phyloP scores from a whole-genome alignment of 2,888 invertebrate species.

The Lepas anatifera region DNA sequence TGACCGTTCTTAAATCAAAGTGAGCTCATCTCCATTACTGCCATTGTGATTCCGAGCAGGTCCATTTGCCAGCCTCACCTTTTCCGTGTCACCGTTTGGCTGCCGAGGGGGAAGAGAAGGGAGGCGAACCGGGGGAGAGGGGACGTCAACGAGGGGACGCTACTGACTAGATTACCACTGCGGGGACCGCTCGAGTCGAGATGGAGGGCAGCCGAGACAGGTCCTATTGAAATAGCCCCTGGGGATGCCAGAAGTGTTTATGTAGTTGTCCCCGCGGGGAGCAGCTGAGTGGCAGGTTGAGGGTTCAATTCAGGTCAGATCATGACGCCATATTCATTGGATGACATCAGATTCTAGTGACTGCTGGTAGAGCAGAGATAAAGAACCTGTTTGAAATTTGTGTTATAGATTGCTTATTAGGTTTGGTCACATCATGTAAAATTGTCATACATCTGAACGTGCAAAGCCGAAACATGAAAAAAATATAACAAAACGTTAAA shows the following conservation, averaged over 20 bases:
- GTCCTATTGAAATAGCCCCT: not conserved
- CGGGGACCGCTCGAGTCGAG: not conserved
- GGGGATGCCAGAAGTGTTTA: not conserved
- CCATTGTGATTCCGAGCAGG: not conserved
- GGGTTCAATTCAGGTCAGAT: no score
- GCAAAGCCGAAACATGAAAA: no score
- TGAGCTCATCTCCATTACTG: not conserved
- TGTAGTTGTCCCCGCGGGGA: not conserved
- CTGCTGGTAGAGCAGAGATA: no score
- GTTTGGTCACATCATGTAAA: no score
- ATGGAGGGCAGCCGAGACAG: not conserved
- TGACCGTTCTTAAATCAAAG: constrained; percentile 8
- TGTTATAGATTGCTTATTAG: no score
- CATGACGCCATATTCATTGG: no score
- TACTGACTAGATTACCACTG: not conserved
- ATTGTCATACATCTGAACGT: no score
- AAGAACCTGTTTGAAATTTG: no score
- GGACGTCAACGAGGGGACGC: not conserved
- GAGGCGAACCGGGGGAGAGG: not conserved
- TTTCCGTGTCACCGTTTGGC: not conserved
- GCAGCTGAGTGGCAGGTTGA: not conserved
- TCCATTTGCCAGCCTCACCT: not conserved
- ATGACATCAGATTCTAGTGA: no score
- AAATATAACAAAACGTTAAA: no score
- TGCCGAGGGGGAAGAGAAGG: not conserved